A percentile compares a stretch with the other conserved stretches of the same genome.
These are phyloP conservation scores for Hippolais icterina DNA, from an alignment of 2,113 vertebrate genomes.

Conservation along the genomic window DNA sequence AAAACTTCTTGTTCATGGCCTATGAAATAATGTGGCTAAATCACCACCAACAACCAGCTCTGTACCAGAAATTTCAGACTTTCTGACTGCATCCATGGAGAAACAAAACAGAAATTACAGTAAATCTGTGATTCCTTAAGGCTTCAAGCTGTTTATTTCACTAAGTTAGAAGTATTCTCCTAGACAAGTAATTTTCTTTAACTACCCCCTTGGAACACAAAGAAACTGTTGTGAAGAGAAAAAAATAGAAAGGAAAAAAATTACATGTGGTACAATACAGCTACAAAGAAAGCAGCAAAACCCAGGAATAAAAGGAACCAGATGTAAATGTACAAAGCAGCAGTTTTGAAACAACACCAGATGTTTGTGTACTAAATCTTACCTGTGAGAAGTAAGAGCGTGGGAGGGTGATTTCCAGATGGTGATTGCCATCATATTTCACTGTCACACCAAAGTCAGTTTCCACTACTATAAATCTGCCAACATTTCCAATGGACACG, in stretches of 20 bases:
- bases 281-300: not conserved
- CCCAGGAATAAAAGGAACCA: not conserved
- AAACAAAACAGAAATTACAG: not conserved
- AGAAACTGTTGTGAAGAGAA: not conserved
- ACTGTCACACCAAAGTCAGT: conserved; percentile 85
- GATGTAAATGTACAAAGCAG: not conserved
- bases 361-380: not conserved
- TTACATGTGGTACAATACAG: not conserved
- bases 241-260: not conserved
- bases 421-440: conserved; percentile 86
- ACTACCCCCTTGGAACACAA: not conserved
- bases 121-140: not conserved
- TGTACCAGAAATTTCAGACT: not conserved
- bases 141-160: not conserved
- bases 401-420: conserved; percentile 85
- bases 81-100: not conserved
- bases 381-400: conserved; percentile 87
- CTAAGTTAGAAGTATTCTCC: not conserved
- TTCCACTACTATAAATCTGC: conserved; percentile 80
- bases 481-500: conserved; percentile 76
- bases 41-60: not conserved
- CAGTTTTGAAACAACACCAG: not conserved
- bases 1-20: not conserved
- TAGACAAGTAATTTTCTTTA: not conserved
- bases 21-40: not conserved